A percentile compares a stretch with the other conserved stretches of the same genome.
phyloP scores from a whole-genome alignment of 2,797 vertebrate species.

The Peromyscus eremicus region DNA sequence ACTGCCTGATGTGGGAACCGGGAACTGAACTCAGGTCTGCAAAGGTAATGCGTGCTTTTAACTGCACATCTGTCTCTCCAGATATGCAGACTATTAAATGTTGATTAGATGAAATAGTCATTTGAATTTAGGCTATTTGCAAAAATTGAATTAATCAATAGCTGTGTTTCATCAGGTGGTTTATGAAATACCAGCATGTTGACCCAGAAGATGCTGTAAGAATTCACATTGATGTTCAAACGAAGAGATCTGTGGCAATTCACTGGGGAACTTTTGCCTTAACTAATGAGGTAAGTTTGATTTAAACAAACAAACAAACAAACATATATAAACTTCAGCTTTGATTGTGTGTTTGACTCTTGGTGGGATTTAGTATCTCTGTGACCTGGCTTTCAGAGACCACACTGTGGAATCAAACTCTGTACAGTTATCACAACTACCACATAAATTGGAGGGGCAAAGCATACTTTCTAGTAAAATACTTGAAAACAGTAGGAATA shows the following conservation, averaged over 20 bases:
- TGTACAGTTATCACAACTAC: neutral
- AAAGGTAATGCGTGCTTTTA: neutral
- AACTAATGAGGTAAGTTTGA: constrained; percentile 94
- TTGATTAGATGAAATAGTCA: neutral
- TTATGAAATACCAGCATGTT: constrained; percentile 97
- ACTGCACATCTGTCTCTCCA: neutral
- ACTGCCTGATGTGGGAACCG: neutral
- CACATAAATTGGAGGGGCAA: neutral
- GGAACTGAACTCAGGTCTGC: neutral
- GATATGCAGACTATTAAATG: neutral
- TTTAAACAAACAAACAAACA: neutral
- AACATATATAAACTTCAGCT: neutral
- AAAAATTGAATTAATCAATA: constrained; percentile 59
- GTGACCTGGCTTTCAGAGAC: neutral
- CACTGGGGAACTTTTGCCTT: constrained; percentile 99
- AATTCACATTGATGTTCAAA: constrained; percentile 95
- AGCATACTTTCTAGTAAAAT: neutral
- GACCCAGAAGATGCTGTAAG: constrained; percentile 96
- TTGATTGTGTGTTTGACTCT: neutral
- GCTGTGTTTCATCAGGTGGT: constrained; percentile 90
- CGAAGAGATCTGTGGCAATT: constrained; percentile 95
- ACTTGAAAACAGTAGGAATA: neutral
- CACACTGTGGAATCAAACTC: neutral
- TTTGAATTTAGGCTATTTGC: constrained; percentile 32
- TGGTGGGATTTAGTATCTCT: neutral